These are phyloP conservation scores for Barbus barbus DNA, from an alignment of 2,113 vertebrate genomes.

Conservation along the genomic window DNA sequence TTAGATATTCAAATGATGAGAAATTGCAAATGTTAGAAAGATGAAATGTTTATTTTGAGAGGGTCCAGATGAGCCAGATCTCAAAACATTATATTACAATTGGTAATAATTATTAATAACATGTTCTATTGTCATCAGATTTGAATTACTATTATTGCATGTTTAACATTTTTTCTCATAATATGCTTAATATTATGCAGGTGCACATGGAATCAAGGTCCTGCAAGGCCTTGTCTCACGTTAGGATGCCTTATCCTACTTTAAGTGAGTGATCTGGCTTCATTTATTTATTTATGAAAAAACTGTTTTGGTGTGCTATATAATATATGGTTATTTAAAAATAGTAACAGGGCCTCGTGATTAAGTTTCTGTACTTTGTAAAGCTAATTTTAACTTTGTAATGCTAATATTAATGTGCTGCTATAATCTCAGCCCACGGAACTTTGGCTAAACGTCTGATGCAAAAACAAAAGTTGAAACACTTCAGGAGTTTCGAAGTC, in stretches of 20 bases:
- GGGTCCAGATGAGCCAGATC: not conserved
- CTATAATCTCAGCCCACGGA: too few species aligned
- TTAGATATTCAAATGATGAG: slow-evolving; percentile 44
- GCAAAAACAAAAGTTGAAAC: too few species aligned
- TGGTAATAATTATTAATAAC: not conserved
- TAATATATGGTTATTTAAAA: not conserved
- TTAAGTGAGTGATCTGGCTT: not conserved
- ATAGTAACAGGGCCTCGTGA: not conserved
- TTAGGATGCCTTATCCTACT: not conserved
- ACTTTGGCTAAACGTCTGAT: too few species aligned
- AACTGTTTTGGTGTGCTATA: not conserved
- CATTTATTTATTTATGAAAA: not conserved
- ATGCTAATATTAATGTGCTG: too few species aligned
- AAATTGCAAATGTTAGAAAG: slow-evolving; percentile 34
- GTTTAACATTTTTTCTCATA: not conserved
- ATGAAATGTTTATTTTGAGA: slow-evolving; percentile 24
- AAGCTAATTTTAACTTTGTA: too few species aligned
- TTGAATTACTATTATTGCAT: not conserved
- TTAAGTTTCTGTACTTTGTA: not conserved
- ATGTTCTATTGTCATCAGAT: not conserved
- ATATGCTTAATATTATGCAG: not conserved
- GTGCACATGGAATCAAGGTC: not conserved
- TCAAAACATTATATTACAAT: not conserved
- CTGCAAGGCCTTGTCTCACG: not conserved
- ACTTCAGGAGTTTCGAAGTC: too few species aligned